These are phyloP conservation scores for Carapus acus DNA, from an alignment of 2,797 vertebrate genomes.

Conservation along the genomic window DNA sequence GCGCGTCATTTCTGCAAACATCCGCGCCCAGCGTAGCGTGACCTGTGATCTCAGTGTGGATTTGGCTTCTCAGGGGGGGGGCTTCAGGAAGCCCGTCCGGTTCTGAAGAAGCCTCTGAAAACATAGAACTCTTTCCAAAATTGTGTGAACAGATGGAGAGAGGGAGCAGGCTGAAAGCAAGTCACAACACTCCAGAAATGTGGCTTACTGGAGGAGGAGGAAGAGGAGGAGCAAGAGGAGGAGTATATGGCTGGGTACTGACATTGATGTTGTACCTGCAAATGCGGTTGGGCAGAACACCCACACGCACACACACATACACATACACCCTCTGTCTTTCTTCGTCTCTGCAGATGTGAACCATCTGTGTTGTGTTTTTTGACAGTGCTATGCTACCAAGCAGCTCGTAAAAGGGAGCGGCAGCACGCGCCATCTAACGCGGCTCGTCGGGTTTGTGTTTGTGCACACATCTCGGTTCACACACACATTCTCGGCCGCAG, in stretches of 20 bases:
- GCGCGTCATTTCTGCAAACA: conserved; percentile 1
- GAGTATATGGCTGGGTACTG: too few species aligned
- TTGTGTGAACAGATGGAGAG: conserved; percentile 54
- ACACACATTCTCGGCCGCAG: too few species aligned
- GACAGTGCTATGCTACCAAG: conserved; percentile 20
- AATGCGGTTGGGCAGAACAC: conserved; percentile 11
- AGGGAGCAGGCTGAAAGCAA: conserved; percentile 17
- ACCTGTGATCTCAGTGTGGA: conserved; percentile 60
- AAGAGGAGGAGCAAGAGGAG: too few species aligned
- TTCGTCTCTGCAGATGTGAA: conserved; percentile 42
- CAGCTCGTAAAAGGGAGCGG: conserved; percentile 7
- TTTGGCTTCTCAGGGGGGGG: conserved; percentile 42
- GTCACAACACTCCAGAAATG: conserved; percentile 5
- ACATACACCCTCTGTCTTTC: too few species aligned
- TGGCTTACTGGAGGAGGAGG: background rate
- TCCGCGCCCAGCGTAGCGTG: too few species aligned
- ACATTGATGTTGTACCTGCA: conserved; percentile 9
- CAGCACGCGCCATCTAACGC: too few species aligned
- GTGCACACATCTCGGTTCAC: too few species aligned
- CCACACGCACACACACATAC: conserved; percentile 3
- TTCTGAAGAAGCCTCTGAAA: conserved; percentile 47
- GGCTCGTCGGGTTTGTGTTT: too few species aligned
- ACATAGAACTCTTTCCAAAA: conserved; percentile 63
- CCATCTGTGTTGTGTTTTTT: conserved; percentile 33
- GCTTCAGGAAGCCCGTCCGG: conserved; percentile 62